Percentiles rank a stretch among this genome's conserved stretches.
Conservation (phyloP, 2,113 vertebrate genomes). For the Pavo muticus region DNA sequence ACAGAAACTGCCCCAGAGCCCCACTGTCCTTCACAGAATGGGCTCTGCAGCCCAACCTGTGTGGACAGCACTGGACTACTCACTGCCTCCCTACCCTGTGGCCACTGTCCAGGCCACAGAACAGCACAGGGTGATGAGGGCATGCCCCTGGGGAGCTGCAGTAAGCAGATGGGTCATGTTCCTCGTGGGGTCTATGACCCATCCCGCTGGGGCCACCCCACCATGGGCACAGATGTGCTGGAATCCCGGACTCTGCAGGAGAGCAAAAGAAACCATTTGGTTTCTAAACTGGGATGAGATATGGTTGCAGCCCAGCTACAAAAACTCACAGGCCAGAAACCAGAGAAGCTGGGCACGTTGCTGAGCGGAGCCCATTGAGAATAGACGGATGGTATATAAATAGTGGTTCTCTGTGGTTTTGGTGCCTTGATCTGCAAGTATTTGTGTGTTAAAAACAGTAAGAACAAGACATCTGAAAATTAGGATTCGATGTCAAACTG, state of each 20-base stretch:
- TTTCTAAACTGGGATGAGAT: slow-evolving; percentile 51
- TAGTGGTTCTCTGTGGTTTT: background rate
- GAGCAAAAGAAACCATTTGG: slow-evolving; percentile 36
- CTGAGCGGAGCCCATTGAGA: background rate
- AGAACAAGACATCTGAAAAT: slow-evolving; percentile 81
- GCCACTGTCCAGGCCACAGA: background rate
- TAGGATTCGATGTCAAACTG: slow-evolving; percentile 77
- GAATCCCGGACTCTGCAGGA: background rate
- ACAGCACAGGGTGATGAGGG: background rate
- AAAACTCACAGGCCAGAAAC: slow-evolving; percentile 17
- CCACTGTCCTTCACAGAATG: background rate
- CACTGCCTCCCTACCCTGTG: background rate
- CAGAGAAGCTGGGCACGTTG: background rate
- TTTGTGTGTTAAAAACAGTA: slow-evolving; percentile 70
- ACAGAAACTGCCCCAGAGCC: background rate
- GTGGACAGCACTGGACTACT: background rate
- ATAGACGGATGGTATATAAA: background rate
- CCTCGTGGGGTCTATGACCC: background rate
- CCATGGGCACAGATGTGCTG: background rate
- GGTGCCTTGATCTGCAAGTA: slow-evolving; percentile 50
- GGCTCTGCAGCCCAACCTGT: background rate
- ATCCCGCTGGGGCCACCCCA: background rate
- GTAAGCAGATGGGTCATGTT: accelerated
- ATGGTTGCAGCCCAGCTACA: background rate
- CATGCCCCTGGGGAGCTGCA: background rate